phyloP scores from a whole-genome alignment of 2,888 invertebrate genomes.

The Thymelicus lineola region DNA sequence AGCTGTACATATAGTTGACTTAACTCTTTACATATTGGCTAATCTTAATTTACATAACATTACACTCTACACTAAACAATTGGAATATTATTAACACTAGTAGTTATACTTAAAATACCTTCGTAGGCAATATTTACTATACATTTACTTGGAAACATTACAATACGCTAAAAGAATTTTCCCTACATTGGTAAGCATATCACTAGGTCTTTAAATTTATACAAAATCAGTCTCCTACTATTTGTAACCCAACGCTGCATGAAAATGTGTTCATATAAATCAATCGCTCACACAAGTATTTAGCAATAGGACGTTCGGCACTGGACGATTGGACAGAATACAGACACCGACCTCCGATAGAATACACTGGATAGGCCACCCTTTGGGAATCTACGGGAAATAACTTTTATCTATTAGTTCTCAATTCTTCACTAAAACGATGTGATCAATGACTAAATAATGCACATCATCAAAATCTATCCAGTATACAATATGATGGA shows the following conservation, averaged over 20 bases:
- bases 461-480: background rate
- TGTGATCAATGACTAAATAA: too few relatives aligned
- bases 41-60: constrained; percentile 72
- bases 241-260: constrained; percentile 73
- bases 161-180: constrained; percentile 60
- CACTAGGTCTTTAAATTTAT: constrained; percentile 66
- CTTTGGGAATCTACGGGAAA: too few relatives aligned
- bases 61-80: constrained; percentile 75
- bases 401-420: too few relatives aligned
- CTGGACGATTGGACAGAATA: constrained; percentile 70
- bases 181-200: constrained; percentile 75
- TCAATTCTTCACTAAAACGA: too few relatives aligned
- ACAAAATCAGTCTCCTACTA: constrained; percentile 85
- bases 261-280: constrained; percentile 56
- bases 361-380: background rate
- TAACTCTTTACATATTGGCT: constrained; percentile 54
- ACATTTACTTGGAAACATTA: constrained; percentile 57
- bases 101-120: constrained; percentile 59
- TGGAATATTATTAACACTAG: constrained; percentile 69
- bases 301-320: constrained; percentile 66
- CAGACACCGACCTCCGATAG: constrained; percentile 39
- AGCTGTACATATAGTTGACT: constrained; percentile 79
- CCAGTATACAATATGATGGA: background rate
- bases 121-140: constrained; percentile 59
- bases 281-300: constrained; percentile 52